These are phyloP conservation scores for Dendrocincla fuliginosa DNA, from an alignment of 2,797 vertebrate genomes.

Conservation along the genomic window DNA sequence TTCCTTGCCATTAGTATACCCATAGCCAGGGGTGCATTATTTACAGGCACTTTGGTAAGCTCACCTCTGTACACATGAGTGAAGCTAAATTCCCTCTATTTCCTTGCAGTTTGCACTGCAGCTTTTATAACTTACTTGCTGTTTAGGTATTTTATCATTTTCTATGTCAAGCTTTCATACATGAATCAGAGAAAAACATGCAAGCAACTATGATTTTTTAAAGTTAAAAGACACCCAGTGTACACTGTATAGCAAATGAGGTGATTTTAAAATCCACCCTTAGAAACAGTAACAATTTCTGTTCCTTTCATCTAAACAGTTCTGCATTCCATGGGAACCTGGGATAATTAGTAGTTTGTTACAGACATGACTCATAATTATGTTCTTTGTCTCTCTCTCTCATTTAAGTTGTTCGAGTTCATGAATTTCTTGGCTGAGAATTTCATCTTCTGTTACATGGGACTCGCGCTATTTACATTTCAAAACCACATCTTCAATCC, in stretches of 20 bases:
- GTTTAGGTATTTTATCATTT: background rate
- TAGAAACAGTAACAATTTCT: background rate
- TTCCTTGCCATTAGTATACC: background rate
- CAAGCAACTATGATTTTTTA: background rate
- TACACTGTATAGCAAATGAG: background rate
- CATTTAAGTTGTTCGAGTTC: slow-evolving; percentile 88
- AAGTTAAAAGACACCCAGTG: background rate
- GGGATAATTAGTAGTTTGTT: background rate
- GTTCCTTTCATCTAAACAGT: background rate
- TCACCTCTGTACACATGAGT: background rate
- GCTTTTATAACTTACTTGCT: background rate
- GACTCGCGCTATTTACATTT: slow-evolving; percentile 84
- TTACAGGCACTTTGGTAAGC: background rate
- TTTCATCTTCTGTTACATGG: slow-evolving; percentile 90
- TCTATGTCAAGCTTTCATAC: background rate
- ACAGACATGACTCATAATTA: slow-evolving; percentile 9
- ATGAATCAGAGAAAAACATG: background rate
- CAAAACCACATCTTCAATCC: slow-evolving; percentile 84
- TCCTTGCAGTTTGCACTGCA: background rate
- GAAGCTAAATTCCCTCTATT: background rate
- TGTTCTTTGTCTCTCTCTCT: slow-evolving; percentile 67
- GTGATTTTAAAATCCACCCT: background rate
- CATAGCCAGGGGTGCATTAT: background rate
- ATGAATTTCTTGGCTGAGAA: slow-evolving; percentile 90
- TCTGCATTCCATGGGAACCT: background rate